Evolutionary conservation across 2,888 invertebrate species (phyloP), one percentile per base, ranked within the genome.

Genomic region (Ormyrus labotus): DNA sequence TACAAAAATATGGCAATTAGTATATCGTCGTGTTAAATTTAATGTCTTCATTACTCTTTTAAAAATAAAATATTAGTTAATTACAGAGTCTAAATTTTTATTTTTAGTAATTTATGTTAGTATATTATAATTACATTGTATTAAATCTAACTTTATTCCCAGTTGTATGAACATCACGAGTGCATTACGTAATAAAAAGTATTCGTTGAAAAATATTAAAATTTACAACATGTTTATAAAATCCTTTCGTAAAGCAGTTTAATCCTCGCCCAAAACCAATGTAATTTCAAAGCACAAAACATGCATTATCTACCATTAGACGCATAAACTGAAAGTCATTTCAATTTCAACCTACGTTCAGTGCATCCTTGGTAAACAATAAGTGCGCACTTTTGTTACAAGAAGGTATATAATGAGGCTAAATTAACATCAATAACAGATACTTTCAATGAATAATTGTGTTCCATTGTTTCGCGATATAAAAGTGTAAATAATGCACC

Each of bases 371-470:
- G 19, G 19, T 19, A 19, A 19, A 2, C 19, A 19, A 19, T 19
- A 19, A 19, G 19, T 19, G 2, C 2, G 19, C 19, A 19, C 19
- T 19, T 19, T 19, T 19, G 19, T 1, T 19, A 51, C 60, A 13
- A 45, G 55, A 70, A 70, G 10, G 5, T 50, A 10, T 2, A 57
- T 50, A 58, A 71, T 45, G 60, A 71, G 60, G 53, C 9, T 47
- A 67, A 72, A 78, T 78, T 78, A 67, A 72, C 72, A 65, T 58
- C 53, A 71, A 67, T 67, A 60, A 60, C 6, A 60, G 60, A 67
- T 53, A 67, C 19, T 55, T 55, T 53, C 48, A 61, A 34, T 55
- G 60, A 67, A 19, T n/a, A 61, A 72, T 60, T 60, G 67, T n/a
- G n/a, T 13, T 5, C 67, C 19, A 78, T 78, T 78, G 72, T 78